phyloP scores from a whole-genome alignment of 2,888 invertebrate species.

The Tethea ocularis region DNA sequence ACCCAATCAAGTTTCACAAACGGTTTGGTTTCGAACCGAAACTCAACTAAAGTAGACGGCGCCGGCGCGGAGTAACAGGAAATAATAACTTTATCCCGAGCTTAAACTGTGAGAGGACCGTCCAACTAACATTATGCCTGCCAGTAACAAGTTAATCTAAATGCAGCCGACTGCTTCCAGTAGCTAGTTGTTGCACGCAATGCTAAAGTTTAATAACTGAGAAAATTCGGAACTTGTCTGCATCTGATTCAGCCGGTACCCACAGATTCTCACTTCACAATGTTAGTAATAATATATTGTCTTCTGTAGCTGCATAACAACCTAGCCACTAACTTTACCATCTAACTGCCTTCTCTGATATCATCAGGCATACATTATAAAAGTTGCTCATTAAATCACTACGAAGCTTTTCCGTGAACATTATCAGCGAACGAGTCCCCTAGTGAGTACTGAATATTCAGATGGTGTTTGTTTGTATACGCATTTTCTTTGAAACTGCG shows the following conservation, averaged over 20 bases:
- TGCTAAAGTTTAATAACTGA: conserved; percentile 74
- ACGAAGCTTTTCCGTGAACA: conserved; percentile 64
- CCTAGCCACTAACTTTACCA: conserved; percentile 24
- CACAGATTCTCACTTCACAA: conserved; percentile 27
- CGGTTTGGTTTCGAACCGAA: conserved; percentile 72
- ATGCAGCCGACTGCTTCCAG: conserved; percentile 75
- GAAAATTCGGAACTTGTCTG: conserved; percentile 68
- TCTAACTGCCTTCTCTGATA: conserved; percentile 40
- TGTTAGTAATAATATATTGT: conserved; percentile 34
- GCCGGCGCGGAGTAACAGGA: conserved; percentile 75
- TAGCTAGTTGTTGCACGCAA: conserved; percentile 73
- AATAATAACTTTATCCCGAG: conserved; percentile 81
- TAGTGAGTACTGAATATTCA: conserved; percentile 73
- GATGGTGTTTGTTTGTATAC: conserved; percentile 77
- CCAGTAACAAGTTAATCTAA: conserved; percentile 83
- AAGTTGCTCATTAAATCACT: conserved; percentile 71
- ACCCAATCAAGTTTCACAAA: conserved; percentile 78
- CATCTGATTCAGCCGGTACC: conserved; percentile 55
- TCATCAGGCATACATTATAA: conserved; percentile 52
- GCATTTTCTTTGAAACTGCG: conserved; percentile 72
- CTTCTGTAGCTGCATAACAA: conserved; percentile 32
- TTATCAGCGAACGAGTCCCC: conserved; percentile 71
- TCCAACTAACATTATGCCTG: conserved; percentile 82
- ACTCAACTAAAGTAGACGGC: conserved; percentile 77
- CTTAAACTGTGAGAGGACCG: conserved; percentile 75